Percentiles rank a stretch among this genome's conserved stretches.
These are phyloP conservation scores for Bombus superbus DNA, from an alignment of 1,140 invertebrate genomes.

Conservation along the genomic window DNA sequence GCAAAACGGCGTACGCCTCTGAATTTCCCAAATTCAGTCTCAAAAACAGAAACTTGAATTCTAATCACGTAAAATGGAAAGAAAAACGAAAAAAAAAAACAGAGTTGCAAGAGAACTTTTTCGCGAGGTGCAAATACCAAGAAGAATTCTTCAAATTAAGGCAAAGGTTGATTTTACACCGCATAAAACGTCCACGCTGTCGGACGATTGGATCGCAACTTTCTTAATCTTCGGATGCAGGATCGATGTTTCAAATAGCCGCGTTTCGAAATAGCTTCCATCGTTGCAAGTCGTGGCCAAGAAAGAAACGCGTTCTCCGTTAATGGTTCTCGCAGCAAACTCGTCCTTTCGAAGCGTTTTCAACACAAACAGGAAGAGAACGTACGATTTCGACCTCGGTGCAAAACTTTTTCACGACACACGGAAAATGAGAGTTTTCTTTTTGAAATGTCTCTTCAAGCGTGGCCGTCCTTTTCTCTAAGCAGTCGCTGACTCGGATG, in stretches of 20 bases:
- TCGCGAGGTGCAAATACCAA: not conserved
- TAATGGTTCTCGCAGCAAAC: not conserved
- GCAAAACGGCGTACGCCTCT: too few species aligned
- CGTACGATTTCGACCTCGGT: not conserved
- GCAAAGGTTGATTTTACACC: not conserved
- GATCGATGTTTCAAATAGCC: not conserved
- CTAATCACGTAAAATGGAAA: not conserved
- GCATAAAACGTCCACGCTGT: too few species aligned
- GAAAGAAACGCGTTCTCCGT: too few species aligned
- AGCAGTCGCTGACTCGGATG: not conserved
- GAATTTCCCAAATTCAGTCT: not conserved
- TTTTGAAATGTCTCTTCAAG: conserved; percentile 46
- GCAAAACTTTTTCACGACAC: conserved; percentile 18
- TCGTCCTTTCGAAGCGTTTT: not conserved
- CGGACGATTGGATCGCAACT: not conserved
- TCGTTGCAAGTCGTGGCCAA: not conserved
- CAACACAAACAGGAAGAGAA: not conserved
- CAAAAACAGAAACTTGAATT: not conserved
- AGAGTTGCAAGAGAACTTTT: not conserved
- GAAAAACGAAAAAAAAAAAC: too few species aligned
- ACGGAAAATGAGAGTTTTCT: conserved; percentile 35
- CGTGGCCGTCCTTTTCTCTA: conserved; percentile 1
- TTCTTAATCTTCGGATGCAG: not conserved
- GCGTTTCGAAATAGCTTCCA: not conserved
- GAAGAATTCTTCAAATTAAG: not conserved